Conservation (phyloP, 2,113 vertebrate genomes). For the Pristiophorus japonicus region DNA sequence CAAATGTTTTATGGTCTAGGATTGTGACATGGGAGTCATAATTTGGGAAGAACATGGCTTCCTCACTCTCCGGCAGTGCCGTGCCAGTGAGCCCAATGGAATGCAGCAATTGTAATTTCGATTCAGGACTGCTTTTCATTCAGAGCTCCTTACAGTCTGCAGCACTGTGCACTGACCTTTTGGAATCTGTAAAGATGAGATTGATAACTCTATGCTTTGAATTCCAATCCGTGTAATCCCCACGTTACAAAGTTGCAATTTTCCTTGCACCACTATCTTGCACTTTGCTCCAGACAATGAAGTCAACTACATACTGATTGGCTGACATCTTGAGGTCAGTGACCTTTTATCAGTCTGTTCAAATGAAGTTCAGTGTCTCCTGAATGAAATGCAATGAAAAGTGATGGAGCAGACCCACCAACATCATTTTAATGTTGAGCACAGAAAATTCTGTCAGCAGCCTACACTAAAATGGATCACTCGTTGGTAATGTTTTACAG, state of each 20-base stretch:
- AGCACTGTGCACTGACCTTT: not conserved
- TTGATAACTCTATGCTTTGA: not conserved
- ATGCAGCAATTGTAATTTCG: not conserved
- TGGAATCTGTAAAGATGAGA: not conserved
- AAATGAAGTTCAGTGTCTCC: not conserved
- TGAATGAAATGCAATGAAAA: not conserved
- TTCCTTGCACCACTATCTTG: not conserved
- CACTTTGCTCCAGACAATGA: slow-evolving; percentile 4
- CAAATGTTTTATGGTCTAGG: not conserved
- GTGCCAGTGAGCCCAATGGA: not conserved
- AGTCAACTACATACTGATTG: not conserved
- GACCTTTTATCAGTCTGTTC: not conserved
- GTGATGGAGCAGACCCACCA: not conserved
- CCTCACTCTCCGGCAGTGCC: not conserved
- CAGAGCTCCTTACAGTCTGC: not conserved
- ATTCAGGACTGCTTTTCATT: not conserved
- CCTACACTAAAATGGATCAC: not conserved
- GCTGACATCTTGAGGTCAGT: not conserved
- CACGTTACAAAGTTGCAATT: not conserved
- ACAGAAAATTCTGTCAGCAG: not conserved
- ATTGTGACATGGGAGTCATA: not conserved
- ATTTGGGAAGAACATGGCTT: not conserved
- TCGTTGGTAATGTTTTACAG: not conserved
- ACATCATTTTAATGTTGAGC: not conserved
- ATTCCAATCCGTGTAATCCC: slow-evolving; percentile 10